These are phyloP conservation scores for Xiphias gladius DNA, from an alignment of 2,113 vertebrate genomes.

Conservation along the genomic window DNA sequence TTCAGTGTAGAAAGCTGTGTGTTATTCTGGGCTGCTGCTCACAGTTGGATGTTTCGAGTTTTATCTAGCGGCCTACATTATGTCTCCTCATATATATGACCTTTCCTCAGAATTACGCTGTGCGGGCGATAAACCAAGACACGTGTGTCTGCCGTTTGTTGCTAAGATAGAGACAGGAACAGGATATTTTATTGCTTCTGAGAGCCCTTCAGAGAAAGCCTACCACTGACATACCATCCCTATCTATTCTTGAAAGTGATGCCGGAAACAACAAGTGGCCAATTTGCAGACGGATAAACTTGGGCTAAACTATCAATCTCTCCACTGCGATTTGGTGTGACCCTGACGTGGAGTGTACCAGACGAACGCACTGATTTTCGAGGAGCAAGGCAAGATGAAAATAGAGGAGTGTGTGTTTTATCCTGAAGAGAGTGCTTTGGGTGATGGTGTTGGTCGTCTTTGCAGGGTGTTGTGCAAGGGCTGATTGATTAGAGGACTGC, in stretches of 20 bases:
- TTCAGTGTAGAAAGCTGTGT: background rate
- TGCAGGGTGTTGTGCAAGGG: background rate
- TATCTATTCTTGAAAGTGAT: constrained; percentile 3
- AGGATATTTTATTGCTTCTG: background rate
- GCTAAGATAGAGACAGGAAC: constrained; percentile 1
- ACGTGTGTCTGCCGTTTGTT: background rate
- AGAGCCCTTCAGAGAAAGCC: background rate
- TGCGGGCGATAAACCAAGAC: background rate
- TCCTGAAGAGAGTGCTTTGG: constrained; percentile 31
- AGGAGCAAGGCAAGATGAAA: constrained; percentile 20
- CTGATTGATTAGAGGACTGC: constrained; percentile 49
- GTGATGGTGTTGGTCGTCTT: constrained; percentile 18
- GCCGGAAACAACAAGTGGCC: constrained; percentile 15
- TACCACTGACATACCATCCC: background rate
- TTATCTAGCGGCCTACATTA: no score
- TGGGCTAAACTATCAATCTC: constrained; percentile 43
- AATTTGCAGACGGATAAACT: constrained; percentile 22
- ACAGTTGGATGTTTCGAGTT: background rate
- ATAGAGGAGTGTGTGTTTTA: constrained; percentile 42
- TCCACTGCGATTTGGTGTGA: constrained; percentile 41
- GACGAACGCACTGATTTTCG: constrained; percentile 22
- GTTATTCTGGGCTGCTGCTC: background rate
- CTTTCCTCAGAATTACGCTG: background rate
- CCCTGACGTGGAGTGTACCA: constrained; percentile 25
- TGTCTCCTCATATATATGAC: background rate